A percentile compares a stretch with the other conserved stretches of the same genome.
phyloP scores from a whole-genome alignment of 2,888 invertebrate genomes.

The Eulithis testata region DNA sequence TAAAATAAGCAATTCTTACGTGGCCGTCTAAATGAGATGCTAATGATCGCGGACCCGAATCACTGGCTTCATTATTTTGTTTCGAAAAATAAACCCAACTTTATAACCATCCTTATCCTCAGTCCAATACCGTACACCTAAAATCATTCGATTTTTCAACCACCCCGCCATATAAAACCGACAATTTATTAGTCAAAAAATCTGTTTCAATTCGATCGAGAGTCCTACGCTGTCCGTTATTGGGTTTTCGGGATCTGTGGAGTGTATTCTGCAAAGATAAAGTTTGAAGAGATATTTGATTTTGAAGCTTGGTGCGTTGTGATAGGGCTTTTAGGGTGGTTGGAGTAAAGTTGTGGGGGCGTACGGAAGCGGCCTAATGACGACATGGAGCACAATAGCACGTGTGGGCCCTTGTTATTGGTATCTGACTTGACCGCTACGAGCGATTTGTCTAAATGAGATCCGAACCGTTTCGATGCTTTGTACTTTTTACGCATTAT shows the following conservation, averaged over 20 bases:
- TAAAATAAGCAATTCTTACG: conserved; percentile 4
- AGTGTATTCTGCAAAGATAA: conserved; percentile 47
- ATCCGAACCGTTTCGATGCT: conserved; percentile 77
- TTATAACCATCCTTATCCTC: conserved; percentile 19
- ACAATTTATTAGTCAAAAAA: conserved; percentile 65
- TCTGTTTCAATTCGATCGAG: conserved; percentile 67
- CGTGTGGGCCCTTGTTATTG: conserved; percentile 80
- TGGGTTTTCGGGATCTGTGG: conserved; percentile 61
- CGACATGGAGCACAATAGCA: conserved; percentile 80
- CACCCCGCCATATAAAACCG: conserved; percentile 46
- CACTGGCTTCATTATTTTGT: conserved; percentile 13
- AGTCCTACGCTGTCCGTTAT: conserved; percentile 67
- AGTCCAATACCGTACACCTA: conserved; percentile 31
- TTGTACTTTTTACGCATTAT: conserved; percentile 68
- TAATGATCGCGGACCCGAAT: background rate
- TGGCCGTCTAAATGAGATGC: background rate
- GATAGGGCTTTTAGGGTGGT: conserved; percentile 50
- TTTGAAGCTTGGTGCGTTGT: conserved; percentile 50
- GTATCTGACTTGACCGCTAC: conserved; percentile 83
- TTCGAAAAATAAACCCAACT: conserved; percentile 11
- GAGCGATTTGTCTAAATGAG: conserved; percentile 84
- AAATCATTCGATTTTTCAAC: conserved; percentile 44
- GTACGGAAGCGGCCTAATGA: conserved; percentile 81
- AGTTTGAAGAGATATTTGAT: conserved; percentile 43
- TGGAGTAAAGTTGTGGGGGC: conserved; percentile 51